Conservation (phyloP, 2,888 invertebrate genomes). For the Entomobrya proxima region DNA sequence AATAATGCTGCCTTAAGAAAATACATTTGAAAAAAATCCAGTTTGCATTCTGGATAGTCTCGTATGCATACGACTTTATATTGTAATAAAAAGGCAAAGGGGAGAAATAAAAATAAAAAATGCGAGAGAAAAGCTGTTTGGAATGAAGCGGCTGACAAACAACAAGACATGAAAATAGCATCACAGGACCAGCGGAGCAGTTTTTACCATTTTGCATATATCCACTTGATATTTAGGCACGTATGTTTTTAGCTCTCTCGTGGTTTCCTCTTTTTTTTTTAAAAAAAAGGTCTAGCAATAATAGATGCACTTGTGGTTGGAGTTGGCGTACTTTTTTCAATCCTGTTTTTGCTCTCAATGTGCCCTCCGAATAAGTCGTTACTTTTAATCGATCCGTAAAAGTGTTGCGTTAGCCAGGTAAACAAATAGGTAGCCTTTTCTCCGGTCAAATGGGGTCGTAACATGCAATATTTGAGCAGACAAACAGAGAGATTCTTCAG, state of each 20-base stretch:
- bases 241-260: background rate
- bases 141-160: background rate
- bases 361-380: background rate
- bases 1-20: background rate
- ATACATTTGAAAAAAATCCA: too few relatives aligned
- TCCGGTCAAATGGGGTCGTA: background rate
- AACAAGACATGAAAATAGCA: background rate
- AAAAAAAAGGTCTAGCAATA: background rate
- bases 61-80: background rate
- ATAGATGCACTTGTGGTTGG: slow-evolving; percentile 29
- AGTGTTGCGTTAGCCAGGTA: background rate
- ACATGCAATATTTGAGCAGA: background rate
- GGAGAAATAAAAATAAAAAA: slow-evolving; percentile 31
- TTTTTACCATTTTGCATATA: slow-evolving; percentile 6
- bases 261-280: background rate
- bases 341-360: background rate
- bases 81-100: slow-evolving; percentile 36
- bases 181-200: background rate
- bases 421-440: background rate
- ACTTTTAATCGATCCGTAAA: background rate
- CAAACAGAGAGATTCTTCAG: background rate
- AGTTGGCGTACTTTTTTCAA: background rate
- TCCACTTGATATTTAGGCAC: background rate
- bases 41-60: background rate
- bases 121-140: background rate